Base-by-base conservation (phyloP, 1,140 invertebrate genomes). In the Pissodes strobi region DNA sequence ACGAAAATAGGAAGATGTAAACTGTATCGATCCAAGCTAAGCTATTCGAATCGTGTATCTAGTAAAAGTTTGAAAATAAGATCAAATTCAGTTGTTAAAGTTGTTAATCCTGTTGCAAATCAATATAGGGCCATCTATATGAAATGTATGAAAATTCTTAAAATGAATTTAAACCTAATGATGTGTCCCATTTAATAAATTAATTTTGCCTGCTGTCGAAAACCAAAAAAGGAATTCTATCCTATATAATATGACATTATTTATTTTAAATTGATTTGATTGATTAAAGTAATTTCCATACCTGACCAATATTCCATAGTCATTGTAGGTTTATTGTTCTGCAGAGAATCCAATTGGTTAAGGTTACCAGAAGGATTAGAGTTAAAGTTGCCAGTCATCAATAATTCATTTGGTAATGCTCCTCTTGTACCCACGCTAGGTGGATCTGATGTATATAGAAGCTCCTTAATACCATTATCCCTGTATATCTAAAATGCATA, bases 241-340 rank as follows among this genome's bases (percentile, higher is more conserved):
- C n/a, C n/a, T n/a, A n/a, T 43, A 43, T 43, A 5, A 13, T 5
- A 8, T 6, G 13, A 13, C 5, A 43, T 13, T 19, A 6, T 43
- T 43, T 13, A 13, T 15, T 43, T 13, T 43, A 43, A 5, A 8
- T 13, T 6, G 13, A 13, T 6, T 4, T 43, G 13, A 6, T 4
- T 5, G n/a, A 8, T 4, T 13, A 6, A n/a, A n/a, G n/a, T 9
- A 25, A 58, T 3, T 30, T 25, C 38, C 23, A 46, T 64, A 64
- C 87, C 66, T 56, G 61, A 76, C 85, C 86, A 88, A 72, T 80
- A 87, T 72, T 88, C 87, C 78, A 83, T 84, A 0, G 82, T 83
- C 79, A 88, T 81, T 2, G 82, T 58, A 0, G 87, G 86, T 55
- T 81, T 80, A 62, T 82, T 74, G 9, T 81, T 79, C 72, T 86